phyloP scores from a whole-genome alignment of 2,888 invertebrate genomes.

The Sarcophaga carnaria region DNA sequence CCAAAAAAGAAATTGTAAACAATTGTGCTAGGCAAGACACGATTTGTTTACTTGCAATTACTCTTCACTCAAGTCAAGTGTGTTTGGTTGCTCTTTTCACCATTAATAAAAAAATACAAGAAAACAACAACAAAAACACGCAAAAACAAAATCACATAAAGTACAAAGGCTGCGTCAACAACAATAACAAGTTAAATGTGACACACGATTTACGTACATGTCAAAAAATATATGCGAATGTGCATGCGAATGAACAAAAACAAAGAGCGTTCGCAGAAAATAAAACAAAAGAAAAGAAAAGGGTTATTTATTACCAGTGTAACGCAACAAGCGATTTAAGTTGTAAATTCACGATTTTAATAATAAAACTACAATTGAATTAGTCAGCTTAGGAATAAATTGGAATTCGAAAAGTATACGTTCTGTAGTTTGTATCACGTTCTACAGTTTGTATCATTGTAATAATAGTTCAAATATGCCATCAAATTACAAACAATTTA shows the following conservation, averaged over 20 bases:
- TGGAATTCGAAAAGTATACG: too few relatives aligned
- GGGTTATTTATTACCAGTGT: slow-evolving; percentile 34
- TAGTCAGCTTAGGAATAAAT: too few relatives aligned
- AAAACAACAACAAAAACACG: slow-evolving; percentile 28
- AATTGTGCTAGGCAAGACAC: neutral
- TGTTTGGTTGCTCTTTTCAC: slow-evolving; percentile 37
- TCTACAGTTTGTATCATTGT: too few relatives aligned
- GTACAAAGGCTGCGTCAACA: slow-evolving; percentile 16
- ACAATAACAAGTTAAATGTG: slow-evolving; percentile 53
- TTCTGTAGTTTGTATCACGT: too few relatives aligned
- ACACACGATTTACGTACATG: slow-evolving; percentile 32
- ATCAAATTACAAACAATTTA: too few relatives aligned
- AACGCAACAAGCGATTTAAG: neutral
- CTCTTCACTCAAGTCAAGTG: slow-evolving; percentile 32
- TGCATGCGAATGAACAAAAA: slow-evolving; percentile 37
- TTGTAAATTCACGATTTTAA: neutral
- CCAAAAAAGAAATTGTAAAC: neutral
- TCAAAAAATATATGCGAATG: slow-evolving; percentile 34
- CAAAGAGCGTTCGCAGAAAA: slow-evolving; percentile 30
- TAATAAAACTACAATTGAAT: too few relatives aligned
- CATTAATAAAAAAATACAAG: neutral
- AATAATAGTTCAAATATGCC: too few relatives aligned
- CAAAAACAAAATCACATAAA: neutral
- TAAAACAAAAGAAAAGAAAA: slow-evolving; percentile 43
- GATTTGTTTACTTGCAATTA: neutral